Evolutionary conservation across 2,888 invertebrate genomes (phyloP).

Genomic region (Meteorus colon): DNA sequence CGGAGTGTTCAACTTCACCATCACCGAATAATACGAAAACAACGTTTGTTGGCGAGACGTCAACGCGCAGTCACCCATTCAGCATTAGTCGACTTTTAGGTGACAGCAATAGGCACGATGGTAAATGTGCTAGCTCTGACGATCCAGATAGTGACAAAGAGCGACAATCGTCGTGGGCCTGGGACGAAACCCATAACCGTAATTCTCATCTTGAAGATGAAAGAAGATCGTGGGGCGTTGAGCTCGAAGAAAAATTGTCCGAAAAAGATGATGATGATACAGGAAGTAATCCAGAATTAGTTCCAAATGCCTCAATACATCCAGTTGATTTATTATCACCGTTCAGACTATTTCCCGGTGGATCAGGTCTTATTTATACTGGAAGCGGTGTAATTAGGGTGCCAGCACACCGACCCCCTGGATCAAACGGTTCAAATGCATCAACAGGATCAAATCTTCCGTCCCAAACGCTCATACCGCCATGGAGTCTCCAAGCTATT

Average conservation of each 20-base stretch:
- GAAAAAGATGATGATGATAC: slow-evolving; percentile 69
- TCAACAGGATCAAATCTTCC: slow-evolving; percentile 57
- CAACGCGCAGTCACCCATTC: slow-evolving; percentile 69
- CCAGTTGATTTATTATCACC: slow-evolving; percentile 63
- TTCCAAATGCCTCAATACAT: slow-evolving; percentile 56
- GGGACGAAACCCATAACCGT: slow-evolving; percentile 62
- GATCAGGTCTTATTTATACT: slow-evolving; percentile 71
- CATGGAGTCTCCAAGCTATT: slow-evolving; percentile 68
- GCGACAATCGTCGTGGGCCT: slow-evolving; percentile 64
- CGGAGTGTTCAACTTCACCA: slow-evolving; percentile 65
- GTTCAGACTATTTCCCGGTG: slow-evolving; percentile 64
- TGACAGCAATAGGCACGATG: slow-evolving; percentile 58
- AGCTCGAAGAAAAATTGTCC: slow-evolving; percentile 65
- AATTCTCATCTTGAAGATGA: slow-evolving; percentile 63
- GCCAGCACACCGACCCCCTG: slow-evolving; percentile 84
- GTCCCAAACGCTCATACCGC: slow-evolving; percentile 63
- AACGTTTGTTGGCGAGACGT: slow-evolving; percentile 61
- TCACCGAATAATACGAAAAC: slow-evolving; percentile 59
- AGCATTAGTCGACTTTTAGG: slow-evolving; percentile 70
- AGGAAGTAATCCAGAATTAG: slow-evolving; percentile 66
- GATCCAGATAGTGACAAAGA: slow-evolving; percentile 68
- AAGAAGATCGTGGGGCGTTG: slow-evolving; percentile 67
- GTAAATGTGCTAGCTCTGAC: slow-evolving; percentile 65
- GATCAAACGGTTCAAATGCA: slow-evolving; percentile 75
- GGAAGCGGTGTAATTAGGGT: slow-evolving; percentile 85